Base-by-base conservation (phyloP, 2,113 vertebrate genomes). In the Cisticola juncidis region DNA sequence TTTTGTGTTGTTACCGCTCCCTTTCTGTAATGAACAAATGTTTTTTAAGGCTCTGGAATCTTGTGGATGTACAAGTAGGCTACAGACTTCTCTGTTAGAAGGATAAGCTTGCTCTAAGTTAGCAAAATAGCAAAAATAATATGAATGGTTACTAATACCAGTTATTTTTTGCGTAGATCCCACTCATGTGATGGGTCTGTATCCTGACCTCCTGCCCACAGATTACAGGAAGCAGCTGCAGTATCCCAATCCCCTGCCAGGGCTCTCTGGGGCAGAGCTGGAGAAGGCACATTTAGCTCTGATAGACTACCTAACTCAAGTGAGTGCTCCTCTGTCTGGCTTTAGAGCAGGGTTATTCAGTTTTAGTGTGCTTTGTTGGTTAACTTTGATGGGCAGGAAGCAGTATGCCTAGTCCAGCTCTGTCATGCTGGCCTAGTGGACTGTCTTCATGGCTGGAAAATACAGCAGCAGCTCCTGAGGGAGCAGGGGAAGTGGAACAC, bases 291-390 rank as follows among this genome's bases (percentile, higher is more conserved):
- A 99, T 70, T 98, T 99, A 31, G 99, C 99, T 64, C 99, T 99
- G 33, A 99, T 99, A 65, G 99, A 99, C 97, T 99, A 99, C 97
- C 97, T 99, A 95, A 99, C 99, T 12, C 99, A 99, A 98, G 99
- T 99, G 89, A 97, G 97, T 95, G 35, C 33, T 77, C 9, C 47
- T 86, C 4, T 76, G 12, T 62, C 56, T 74, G 45, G 31, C 70
- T 44, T 38, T 16, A 56, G 64, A 66, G 64, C 54, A 91, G 33
- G 13, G 9, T 84, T 38, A 19, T n/a, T 68, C 79, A 57, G 28
- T 29, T 94, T 58, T 42, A 83, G 64, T 7, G 3, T 90, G 29
- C 16, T 80, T 65, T 40, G 13, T 54, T 77, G 33, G 33, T 53
- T 50, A 56, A 12, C 24, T 92, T 57, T 18, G 36, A 14, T 33